Base-by-base conservation (phyloP, 2,797 vertebrate genomes). In the Pseudopleuronectes americanus region DNA sequence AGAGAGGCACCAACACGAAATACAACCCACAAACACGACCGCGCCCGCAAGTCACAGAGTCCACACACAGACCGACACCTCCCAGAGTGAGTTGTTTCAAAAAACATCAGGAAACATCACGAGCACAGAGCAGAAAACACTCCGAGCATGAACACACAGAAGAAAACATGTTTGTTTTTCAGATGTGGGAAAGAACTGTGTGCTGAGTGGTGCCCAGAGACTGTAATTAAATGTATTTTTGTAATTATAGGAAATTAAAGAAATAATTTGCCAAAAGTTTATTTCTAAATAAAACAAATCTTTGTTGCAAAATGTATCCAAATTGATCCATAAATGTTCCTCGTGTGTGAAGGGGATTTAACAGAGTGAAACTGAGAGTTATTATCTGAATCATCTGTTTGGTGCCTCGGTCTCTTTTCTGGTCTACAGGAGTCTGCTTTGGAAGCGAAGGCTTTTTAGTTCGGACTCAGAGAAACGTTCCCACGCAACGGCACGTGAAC, bases 21-120 rank as follows among this genome's bases (percentile, higher is more conserved):
- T 23, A 64, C 60, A 64, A 70, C 57, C 74, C 74, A 1, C 74
- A 77, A 71, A 75, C 59, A 43, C 12, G n/a, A 75, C 60, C 51
- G 10, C 64, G 19, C 71, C 67, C 10, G 45, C 47, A 28, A 68
- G 41, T 74, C 63, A 45, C 57, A 24, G 33, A 58, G 28, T 48
- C 33, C 33, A 47, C 36, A 60, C 23, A 2, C 38, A 16, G 24
- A 2, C 26, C 6, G 24, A 23, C 61, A 58, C 49, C 48, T 52
- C 56, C 48, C 8, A 9, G 33, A 52, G 31, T 28, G 31, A 24
- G 14, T 45, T 43, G 36, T 53, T 12, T 58, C 31, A 36, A n/a
- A 57, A 19, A 8, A 36, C 28, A 57, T 13, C 17, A 36, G 55
- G 14, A 16, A 43, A 43, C 41, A 16, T 16, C 13, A 48, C 21